phyloP scores from a whole-genome alignment of 2,113 vertebrate genomes.

The Puma concolor region DNA sequence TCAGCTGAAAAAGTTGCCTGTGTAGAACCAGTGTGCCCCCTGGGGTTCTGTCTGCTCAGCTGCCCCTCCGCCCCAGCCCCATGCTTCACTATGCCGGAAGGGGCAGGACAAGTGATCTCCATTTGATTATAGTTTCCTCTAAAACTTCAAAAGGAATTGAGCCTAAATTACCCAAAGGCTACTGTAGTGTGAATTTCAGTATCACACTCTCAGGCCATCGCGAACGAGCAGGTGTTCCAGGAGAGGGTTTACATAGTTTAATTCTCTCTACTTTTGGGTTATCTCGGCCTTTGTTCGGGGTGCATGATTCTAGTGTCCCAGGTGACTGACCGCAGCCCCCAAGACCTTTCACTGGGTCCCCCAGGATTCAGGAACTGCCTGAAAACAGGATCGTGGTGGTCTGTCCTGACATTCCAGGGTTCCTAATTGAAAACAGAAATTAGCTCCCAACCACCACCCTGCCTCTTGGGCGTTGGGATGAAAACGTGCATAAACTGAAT shows the following conservation, averaged over 20 bases:
- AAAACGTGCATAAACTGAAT: background rate
- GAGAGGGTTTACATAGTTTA: background rate
- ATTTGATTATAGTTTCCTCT: background rate
- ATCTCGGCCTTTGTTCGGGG: background rate
- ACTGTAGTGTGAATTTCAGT: background rate
- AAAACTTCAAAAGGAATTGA: background rate
- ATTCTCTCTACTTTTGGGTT: background rate
- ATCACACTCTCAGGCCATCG: background rate
- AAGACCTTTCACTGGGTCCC: background rate
- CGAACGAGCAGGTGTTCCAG: background rate
- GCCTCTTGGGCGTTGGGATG: background rate
- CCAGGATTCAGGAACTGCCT: background rate
- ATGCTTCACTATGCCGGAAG: background rate
- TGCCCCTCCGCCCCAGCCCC: no score
- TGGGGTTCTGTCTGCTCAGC: background rate
- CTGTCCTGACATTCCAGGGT: background rate
- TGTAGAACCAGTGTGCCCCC: no score
- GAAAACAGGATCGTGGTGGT: background rate
- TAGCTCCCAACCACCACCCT: background rate
- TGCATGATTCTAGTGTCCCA: background rate
- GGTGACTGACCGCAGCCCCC: background rate
- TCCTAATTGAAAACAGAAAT: background rate
- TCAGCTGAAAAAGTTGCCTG: background rate
- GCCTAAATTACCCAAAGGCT: background rate
- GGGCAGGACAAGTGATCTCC: fast-evolving